Base-by-base conservation (phyloP, 2,113 vertebrate genomes). In the Centrocercus urophasianus region DNA sequence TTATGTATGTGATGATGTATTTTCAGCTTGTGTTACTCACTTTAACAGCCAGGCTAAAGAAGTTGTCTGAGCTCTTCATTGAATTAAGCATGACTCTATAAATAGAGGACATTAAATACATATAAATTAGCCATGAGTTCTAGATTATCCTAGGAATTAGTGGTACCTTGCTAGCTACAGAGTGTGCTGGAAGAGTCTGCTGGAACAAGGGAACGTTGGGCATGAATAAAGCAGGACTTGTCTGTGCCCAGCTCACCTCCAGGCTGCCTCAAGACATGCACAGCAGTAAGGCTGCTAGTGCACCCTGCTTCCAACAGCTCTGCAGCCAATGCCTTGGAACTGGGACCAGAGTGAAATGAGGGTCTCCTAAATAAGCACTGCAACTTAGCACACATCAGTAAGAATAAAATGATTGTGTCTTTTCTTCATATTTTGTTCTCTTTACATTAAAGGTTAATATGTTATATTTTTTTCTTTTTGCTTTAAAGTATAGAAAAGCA, bases 221-320 rank as follows among this genome's bases (percentile, higher is more conserved):
- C 32, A 60, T 90, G 87, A 96, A 92, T 95, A 96, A 96, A 89
- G 79, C 19, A 78, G 50, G 54, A 66, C 83, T 92, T 95, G 40
- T 94, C 92, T 93, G 79, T 48, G 6, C 32, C 64, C 32, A 84
- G 61, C 24, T 63, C 43, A 70, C 36, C 52, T 96, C 86, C 36
- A 82, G 27, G 27, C 65, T 93, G 15, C 59, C 90, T 14, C 60
- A 67, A 89, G 83, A 69, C 40, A 56, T 5, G 25, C 13, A 3
- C 21, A 73, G 72, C 73, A 91, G 65, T 40, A 60, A 27, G 2
- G 19, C 18, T 19, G 30, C 45, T 65, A 84, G 19, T 7, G 32
- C 12, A 69, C 15, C 9, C 24, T 14, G 6, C 1, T 10, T 32
- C 56, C 76, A 66, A 11, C 64, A 63, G 21, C 32, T 40, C 60